These are phyloP conservation scores for Patagioenas fasciata DNA, from an alignment of 2,113 vertebrate species.

Conservation along the genomic window DNA sequence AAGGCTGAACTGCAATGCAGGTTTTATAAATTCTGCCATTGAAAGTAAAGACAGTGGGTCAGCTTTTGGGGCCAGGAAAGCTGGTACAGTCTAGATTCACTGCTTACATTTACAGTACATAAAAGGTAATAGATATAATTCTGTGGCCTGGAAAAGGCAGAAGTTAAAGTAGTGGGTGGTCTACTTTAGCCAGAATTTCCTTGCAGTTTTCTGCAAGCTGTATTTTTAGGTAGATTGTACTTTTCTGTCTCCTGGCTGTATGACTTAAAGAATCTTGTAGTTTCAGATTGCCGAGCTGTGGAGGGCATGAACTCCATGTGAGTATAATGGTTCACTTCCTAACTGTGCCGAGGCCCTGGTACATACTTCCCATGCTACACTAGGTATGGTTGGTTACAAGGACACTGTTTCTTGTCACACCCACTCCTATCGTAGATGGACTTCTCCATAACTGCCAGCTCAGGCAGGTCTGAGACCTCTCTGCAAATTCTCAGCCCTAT, in stretches of 20 bases:
- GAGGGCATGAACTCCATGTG: background rate
- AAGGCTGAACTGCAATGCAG: background rate
- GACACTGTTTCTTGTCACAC: background rate
- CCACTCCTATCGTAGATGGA: accelerated
- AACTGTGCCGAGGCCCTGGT: accelerated
- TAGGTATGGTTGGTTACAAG: background rate
- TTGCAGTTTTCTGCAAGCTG: background rate
- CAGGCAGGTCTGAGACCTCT: background rate
- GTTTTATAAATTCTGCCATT: slow-evolving; percentile 6
- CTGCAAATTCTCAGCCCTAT: background rate
- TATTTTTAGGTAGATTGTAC: background rate
- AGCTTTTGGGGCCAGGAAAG: background rate
- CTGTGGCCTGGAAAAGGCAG: background rate
- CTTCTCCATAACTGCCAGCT: background rate
- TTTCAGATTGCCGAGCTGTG: background rate
- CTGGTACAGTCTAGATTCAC: background rate
- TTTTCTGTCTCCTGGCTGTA: background rate
- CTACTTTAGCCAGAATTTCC: background rate
- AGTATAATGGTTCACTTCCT: background rate
- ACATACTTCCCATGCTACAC: background rate
- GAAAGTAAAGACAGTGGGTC: slow-evolving; percentile 11
- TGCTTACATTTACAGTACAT: background rate
- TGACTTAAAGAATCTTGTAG: background rate
- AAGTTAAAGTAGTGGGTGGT: background rate
- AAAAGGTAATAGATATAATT: background rate